These are phyloP conservation scores for Aplodontia rufa DNA, from an alignment of 2,113 vertebrate genomes.

Conservation along the genomic window DNA sequence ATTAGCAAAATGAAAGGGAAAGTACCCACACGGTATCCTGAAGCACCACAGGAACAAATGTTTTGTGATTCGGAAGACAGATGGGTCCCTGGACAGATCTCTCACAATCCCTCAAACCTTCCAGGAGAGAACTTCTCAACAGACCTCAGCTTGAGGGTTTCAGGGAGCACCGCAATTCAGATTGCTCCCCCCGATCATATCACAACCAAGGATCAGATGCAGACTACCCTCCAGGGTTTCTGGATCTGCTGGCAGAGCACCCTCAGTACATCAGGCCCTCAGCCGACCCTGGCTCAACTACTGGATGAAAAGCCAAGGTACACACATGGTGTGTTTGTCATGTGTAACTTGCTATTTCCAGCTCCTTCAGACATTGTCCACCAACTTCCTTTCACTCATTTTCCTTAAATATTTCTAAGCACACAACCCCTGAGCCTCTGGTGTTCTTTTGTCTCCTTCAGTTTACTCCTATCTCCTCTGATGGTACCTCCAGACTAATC, in stretches of 20 bases:
- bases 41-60: not conserved
- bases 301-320: not conserved
- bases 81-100: not conserved
- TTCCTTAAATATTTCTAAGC: not conserved
- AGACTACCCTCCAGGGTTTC: not conserved
- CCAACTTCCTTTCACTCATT: not conserved
- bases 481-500: not conserved
- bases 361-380: not conserved
- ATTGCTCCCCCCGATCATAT: not conserved
- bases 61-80: not conserved
- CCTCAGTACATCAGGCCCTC: not conserved
- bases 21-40: not conserved
- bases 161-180: not conserved
- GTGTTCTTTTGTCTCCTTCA: not conserved
- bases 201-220: not conserved
- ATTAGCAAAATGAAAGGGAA: conserved; percentile 10
- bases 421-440: not conserved
- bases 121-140: not conserved
- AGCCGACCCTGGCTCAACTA: conserved; percentile 49
- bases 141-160: not conserved
- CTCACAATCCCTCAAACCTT: not conserved
- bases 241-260: not conserved
- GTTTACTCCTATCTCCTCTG: not conserved
- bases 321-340: not conserved
- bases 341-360: not conserved